Evolutionary conservation across 2,113 vertebrate species (phyloP), one percentile per base, ranked within the genome.

Genomic region (Gnathonemus longibarbis): DNA sequence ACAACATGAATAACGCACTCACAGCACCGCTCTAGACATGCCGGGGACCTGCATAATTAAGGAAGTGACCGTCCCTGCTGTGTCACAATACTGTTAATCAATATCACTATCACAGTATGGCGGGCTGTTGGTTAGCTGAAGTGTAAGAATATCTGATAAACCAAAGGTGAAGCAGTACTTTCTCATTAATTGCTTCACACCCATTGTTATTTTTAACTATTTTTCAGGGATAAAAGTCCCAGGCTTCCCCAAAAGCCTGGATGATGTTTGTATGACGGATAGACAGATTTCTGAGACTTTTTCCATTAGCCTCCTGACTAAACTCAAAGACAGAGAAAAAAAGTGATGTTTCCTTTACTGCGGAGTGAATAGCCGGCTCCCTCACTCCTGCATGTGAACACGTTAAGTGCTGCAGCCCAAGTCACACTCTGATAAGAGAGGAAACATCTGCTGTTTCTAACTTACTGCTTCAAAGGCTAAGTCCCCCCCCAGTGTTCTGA

Each of bases 381-480:
- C 35, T 80, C 50, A 27, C 56, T 62, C 49, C n/a, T 31, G 48
- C 27, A n/a, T 58, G 52, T 27, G 11, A 21, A 56, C 7, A 31
- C 9, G n/a, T 3, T 21, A n/a, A 24, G 11, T 6, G 21, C 50
- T 46, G 77, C 21, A 35, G 27, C 6, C 74, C 8, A 53, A 46
- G 77, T 84, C 50, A 58, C 77, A 58, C 35, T 48, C 52, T n/a
- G 8, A 39, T 42, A 46, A 84, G 31, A 84, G 31, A 89, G 74
- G 74, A 89, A 89, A 89, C 89, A 89, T 89, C 77, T 89, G 88
- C 31, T 27, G 17, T 58, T 48, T 74, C 24, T 31, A 56, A 42
- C 52, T 84, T 35, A 42, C 56, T 15, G 17, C 49, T 83, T 42
- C 46, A 80, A 53, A 52, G 46, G 50, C 62, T 10, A 45, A n/a